These are phyloP conservation scores for Drosophila parvula DNA, from an alignment of 1,140 invertebrate genomes.

Conservation along the genomic window DNA sequence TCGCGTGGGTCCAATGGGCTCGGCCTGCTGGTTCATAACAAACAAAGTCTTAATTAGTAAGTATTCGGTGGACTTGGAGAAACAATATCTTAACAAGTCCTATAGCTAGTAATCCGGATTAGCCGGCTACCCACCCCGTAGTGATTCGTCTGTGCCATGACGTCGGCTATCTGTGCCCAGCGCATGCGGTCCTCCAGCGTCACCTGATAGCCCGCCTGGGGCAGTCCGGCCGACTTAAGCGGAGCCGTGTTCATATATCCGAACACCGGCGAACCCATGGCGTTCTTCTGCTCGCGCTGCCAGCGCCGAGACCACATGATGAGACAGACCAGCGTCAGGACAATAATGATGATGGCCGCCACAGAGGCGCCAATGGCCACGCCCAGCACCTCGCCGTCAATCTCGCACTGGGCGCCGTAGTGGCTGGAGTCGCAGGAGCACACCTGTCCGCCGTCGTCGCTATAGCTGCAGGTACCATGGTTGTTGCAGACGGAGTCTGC, in stretches of 20 bases:
- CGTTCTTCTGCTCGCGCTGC: conserved; percentile 93
- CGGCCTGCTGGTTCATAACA: conserved; percentile 85
- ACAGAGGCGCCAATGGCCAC: conserved; percentile 95
- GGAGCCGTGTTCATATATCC: conserved; percentile 92
- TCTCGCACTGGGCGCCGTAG: conserved; percentile 94
- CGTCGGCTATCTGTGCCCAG: conserved; percentile 94
- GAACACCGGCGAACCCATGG: conserved; percentile 90
- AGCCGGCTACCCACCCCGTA: conserved; percentile 88
- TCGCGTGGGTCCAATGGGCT: conserved; percentile 89
- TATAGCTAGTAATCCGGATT: too few species aligned
- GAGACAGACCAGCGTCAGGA: conserved; percentile 92
- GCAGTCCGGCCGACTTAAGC: conserved; percentile 87
- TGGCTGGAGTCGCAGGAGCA: conserved; percentile 94
- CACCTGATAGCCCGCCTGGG: conserved; percentile 88
- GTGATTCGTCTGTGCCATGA: conserved; percentile 92
- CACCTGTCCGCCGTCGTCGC: conserved; percentile 88
- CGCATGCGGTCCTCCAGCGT: conserved; percentile 90
- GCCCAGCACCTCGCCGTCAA: conserved; percentile 95
- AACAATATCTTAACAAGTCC: neutral
- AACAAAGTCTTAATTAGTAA: neutral
- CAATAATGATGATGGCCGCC: conserved; percentile 94
- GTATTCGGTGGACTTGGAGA: neutral
- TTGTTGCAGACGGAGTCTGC: conserved; percentile 91
- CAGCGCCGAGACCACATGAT: conserved; percentile 96
- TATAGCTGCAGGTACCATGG: conserved; percentile 92